Base-by-base conservation (phyloP, 1,140 invertebrate genomes). In the Ceratosolen fusciceps region DNA sequence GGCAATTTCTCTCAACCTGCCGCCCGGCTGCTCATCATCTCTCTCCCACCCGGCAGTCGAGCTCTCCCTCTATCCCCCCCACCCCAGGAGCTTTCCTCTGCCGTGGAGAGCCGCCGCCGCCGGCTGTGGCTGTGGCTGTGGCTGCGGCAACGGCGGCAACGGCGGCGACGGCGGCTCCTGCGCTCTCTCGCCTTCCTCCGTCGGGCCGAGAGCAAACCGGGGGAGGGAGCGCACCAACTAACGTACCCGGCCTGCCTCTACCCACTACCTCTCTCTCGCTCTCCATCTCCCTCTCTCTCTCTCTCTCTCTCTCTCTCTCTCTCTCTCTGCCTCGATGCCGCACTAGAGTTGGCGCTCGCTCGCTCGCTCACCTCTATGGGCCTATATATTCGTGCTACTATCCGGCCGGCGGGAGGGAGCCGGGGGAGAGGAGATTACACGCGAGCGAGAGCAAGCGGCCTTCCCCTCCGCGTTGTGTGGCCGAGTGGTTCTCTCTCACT, bases 1-100 rank as follows among this genome's bases (percentile, higher is more conserved):
- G 52, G 54, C 67, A 49, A 71, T 82, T 70, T 70, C 52, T 71
- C 56, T 58, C 34, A 56, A 73, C 71, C 71, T 73, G 71, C 49
- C 47, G 71, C 52, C 68, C 26, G 68, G 39, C 52, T 37, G 39
- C 52, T 56, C 68, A 54, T 73, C 71, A 73, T 56, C 49, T 56
- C 71, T 73, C 71, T 52, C 49, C 52, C 71, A 70, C 67, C 67
- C 62, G 4, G 10, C 19, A 21, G 49, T 72, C 39, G 49, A 52
- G 60, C 70, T 47, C 81, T 14, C 71, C 58, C 74, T 56, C 67
- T 26, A 24, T 1, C 67, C 21, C 67, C 21, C 67, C 9, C 67
- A 39, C 67, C 67, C 58, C 60, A 9, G 14, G 49, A 19, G 14
- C n/a, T 37, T 37, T 65, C n/a, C 60, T 62, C 60, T 19, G 31